These are phyloP conservation scores for Lutraria rhynchaena DNA, from an alignment of 1,140 invertebrate genomes.

Conservation along the genomic window DNA sequence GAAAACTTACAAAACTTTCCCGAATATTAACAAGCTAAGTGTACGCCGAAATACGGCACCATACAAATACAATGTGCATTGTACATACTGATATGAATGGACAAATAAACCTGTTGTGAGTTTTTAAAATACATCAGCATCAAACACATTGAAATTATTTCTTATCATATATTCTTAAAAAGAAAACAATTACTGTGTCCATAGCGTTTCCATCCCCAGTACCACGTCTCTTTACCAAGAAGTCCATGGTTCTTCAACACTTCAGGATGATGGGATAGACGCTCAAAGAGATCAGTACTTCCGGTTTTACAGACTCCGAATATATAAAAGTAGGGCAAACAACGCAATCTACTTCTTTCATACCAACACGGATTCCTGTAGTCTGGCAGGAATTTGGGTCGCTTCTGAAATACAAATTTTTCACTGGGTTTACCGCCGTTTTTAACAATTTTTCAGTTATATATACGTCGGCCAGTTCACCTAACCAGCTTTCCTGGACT, in stretches of 20 bases:
- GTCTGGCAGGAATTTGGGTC: constrained; percentile 60
- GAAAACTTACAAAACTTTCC: background rate
- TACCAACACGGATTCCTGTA: constrained; percentile 77
- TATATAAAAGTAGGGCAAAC: constrained; percentile 75
- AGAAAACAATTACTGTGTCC: constrained; percentile 51
- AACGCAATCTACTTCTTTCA: constrained; percentile 52
- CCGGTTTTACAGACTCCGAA: constrained; percentile 75
- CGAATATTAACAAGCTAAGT: background rate
- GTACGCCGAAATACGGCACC: background rate
- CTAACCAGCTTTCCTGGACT: too few relatives aligned
- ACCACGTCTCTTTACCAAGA: constrained; percentile 74
- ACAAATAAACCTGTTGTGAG: too few relatives aligned
- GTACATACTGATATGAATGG: too few relatives aligned
- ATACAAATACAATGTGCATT: too few relatives aligned
- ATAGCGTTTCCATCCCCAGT: constrained; percentile 75
- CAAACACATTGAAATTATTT: background rate
- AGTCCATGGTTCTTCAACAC: constrained; percentile 64
- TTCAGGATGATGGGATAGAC: constrained; percentile 68
- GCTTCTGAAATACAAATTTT: constrained; percentile 57
- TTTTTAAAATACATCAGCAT: background rate
- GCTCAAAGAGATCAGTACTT: constrained; percentile 71
- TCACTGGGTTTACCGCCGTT: background rate
- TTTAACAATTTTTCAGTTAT: too few relatives aligned
- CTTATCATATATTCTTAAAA: too few relatives aligned
- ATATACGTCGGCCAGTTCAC: too few relatives aligned